Percentiles rank a stretch among this genome's conserved stretches.
Conservation (phyloP, 2,888 invertebrate species). For the Glyphotaelius pellucidus region DNA sequence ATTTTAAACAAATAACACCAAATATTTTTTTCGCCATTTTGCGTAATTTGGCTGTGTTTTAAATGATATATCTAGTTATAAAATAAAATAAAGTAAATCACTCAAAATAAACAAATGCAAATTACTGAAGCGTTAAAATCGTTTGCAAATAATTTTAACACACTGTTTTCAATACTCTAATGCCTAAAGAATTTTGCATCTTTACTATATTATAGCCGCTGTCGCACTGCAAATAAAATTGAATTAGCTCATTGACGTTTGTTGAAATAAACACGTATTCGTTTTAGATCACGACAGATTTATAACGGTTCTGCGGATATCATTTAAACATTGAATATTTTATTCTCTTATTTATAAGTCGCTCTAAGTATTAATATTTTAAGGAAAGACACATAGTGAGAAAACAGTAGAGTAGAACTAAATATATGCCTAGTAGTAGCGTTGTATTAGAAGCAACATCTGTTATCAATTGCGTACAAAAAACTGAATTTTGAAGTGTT, state of each 20-base stretch:
- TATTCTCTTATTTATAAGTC: background rate
- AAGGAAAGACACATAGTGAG: slow-evolving; percentile 3
- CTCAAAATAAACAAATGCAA: too few species aligned
- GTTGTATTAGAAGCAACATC: background rate
- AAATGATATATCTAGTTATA: background rate
- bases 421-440: background rate
- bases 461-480: background rate
- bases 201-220: background rate
- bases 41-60: background rate
- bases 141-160: too few species aligned
- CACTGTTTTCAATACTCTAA: too few species aligned
- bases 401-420: background rate
- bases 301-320: background rate
- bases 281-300: background rate
- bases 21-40: background rate
- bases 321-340: background rate
- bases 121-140: too few species aligned
- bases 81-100: too few species aligned
- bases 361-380: background rate
- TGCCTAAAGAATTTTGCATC: background rate
- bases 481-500: background rate
- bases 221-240: background rate
- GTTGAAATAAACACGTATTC: background rate
- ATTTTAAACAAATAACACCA: background rate
- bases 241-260: background rate